A percentile compares a stretch with the other conserved stretches of the same genome.
These are phyloP conservation scores for Neoniphon sammara DNA, from an alignment of 2,797 vertebrate species.

Conservation along the genomic window DNA sequence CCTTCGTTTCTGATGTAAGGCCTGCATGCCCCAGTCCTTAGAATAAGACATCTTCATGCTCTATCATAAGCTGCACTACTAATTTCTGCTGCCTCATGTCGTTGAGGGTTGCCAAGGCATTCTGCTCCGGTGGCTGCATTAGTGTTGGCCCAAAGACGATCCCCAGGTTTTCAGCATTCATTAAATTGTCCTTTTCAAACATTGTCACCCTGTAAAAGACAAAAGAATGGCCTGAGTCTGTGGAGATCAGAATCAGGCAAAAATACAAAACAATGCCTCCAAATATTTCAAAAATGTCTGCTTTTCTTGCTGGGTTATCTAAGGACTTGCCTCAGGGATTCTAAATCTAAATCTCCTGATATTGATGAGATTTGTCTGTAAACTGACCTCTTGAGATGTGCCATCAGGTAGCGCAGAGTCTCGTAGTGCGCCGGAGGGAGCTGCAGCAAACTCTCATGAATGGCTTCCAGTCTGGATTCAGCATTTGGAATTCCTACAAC, in stretches of 20 bases:
- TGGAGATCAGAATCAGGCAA: background rate
- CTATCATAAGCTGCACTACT: constrained; percentile 96
- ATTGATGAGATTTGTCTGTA: constrained; percentile 74
- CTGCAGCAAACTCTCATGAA: constrained; percentile 93
- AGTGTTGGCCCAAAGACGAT: constrained; percentile 98
- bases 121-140: constrained; percentile 96
- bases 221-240: constrained; percentile 3
- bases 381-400: constrained; percentile 83
- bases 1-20: constrained; percentile 49
- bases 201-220: constrained; percentile 88
- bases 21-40: constrained; percentile 70
- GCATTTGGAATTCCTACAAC: constrained; percentile 88
- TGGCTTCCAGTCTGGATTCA: constrained; percentile 93
- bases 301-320: too few relatives aligned
- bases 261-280: constrained; percentile 10
- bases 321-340: background rate
- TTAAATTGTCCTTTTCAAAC: constrained; percentile 97
- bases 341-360: background rate
- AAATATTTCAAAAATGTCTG: too few relatives aligned
- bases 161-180: constrained; percentile 97
- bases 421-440: constrained; percentile 97
- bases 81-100: constrained; percentile 99
- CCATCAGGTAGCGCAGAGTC: constrained; percentile 91
- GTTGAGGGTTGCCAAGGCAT: constrained; percentile 93
- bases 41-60: constrained; percentile 99